Base-by-base conservation (phyloP, 2,797 vertebrate species). In the Lutjanus argentimaculatus region DNA sequence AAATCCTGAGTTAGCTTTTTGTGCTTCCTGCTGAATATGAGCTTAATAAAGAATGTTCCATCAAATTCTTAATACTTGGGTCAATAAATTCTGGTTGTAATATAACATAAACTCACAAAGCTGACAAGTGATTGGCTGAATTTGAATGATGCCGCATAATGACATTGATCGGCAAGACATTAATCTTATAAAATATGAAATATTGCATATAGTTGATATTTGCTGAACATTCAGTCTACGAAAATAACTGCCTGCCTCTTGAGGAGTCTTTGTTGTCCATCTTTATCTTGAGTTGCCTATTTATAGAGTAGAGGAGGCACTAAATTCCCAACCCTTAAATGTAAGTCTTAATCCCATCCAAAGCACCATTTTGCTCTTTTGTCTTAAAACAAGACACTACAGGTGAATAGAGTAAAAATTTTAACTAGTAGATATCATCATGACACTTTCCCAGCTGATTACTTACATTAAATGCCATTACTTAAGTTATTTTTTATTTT, bases 1-100 rank as follows among this genome's bases (percentile, higher is more conserved):
- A 79, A 87, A 72, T 21, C 59, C 61, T 69, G 79, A 84, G 8
- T 72, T 59, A 5, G 57, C 75, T 68, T 55, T 80, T 79, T 83
- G 63, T 70, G 51, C 21, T 71, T 82, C 42, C 72, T 80, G 64
- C 66, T 78, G 75, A 77, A 83, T 73, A 45, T 49, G 40, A 72
- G 57, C 49, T 75, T 65, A 80, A 62, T 75, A 77, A 72, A 70
- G 55, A 71, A 55, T 66, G 17, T 72, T 76, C 1, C 4, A 63
- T 79, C 30, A 70, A 61, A 79, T 68, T 68, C 17, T 22, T 65
- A 70, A 81, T 69, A 85, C 68, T 64, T 56, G 8, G 25, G 6
- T 75, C 66, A 77, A 67, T 75, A 80, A 48, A 55, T 36, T 59
- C 22, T 58, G 19, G 16, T 53, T 72, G n/a, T 52, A 48, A 70